Evolutionary conservation across 2,888 invertebrate genomes (phyloP), one percentile per base, ranked within the genome.

Genomic region (Ormyrus labotus): DNA sequence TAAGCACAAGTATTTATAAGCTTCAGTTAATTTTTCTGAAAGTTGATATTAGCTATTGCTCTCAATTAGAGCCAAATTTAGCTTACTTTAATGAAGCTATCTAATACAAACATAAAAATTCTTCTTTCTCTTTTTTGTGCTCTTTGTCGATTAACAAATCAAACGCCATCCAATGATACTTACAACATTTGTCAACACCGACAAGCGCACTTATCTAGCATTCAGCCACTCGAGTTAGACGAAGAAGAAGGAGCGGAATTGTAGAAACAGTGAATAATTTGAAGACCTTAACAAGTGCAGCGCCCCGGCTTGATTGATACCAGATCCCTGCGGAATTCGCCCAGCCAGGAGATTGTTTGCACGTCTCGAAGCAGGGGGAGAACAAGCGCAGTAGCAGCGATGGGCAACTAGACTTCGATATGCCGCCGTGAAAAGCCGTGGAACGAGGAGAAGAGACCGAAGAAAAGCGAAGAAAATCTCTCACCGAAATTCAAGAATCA

Each of bases 401-500:
- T 11, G 9, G 7, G 68, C 60, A 13, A 68, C 34, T 61, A 10
- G 13, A 45, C n/a, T 61, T 48, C 55, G 70, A 78, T 58, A 34
- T 47, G 74, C 78, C 69, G 73, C 83, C 84, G 83, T 5, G 8
- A 60, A 34, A 34, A 34, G 34, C 34, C 34, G 34, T 34, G 34
- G 34, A 34, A 34, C 34, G 34, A 13, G 13, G 63, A 63, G 4
- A 53, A 10, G 6, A 50, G 50, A 5, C 34, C 2, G 34, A 34
- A 34, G 34, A 34, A 10, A 19, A 68, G 61, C 11, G 10, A 58
- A 68, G 55, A 3, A 51, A 77, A 65, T 78, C 45, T 34, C 34
- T 53, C 34, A 13, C 50, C 58, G 50, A 57, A 71, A 86, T 87
- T 84, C 84, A 81, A 81, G 80, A 85, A 84, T 84, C 85, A 84